These are phyloP conservation scores for Mythimna albipuncta DNA, from an alignment of 2,888 invertebrate species.

Conservation along the genomic window DNA sequence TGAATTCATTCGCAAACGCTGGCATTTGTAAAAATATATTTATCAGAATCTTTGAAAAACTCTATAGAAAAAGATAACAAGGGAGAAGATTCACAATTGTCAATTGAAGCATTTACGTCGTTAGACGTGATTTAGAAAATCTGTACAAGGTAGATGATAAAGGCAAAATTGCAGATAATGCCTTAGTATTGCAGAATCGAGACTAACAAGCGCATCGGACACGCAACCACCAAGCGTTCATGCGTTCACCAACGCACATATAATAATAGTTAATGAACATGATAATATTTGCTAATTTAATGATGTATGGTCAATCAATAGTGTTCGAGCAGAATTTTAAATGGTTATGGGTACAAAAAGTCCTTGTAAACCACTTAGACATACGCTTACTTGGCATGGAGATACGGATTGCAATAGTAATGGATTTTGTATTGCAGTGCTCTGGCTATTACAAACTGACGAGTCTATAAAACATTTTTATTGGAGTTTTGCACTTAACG, in stretches of 20 bases:
- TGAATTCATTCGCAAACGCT: constrained; percentile 2
- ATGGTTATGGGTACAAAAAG: constrained; percentile 24
- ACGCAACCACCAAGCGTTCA: constrained; percentile 50
- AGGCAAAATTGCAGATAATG: constrained; percentile 52
- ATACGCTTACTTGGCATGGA: constrained; percentile 37
- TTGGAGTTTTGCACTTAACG: constrained; percentile 10
- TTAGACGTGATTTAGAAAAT: constrained; percentile 30
- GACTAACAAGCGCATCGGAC: constrained; percentile 58
- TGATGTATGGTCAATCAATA: constrained; percentile 39
- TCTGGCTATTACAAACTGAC: constrained; percentile 13
- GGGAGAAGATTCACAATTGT: constrained; percentile 23
- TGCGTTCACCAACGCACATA: constrained; percentile 37
- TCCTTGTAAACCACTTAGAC: constrained; percentile 45
- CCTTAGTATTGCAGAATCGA: constrained; percentile 37
- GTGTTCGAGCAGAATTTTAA: constrained; percentile 36
- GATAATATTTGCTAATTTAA: constrained; percentile 55
- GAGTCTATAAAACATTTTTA: constrained; percentile 36
- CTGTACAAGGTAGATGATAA: constrained; percentile 33
- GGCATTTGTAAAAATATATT: constrained; percentile 17
- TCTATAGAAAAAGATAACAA: constrained; percentile 19
- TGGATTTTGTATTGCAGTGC: constrained; percentile 9
- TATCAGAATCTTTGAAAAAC: constrained; percentile 26
- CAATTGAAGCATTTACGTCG: constrained; percentile 36
- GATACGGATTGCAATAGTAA: constrained; percentile 33
- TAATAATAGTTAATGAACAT: constrained; percentile 43